Evolutionary conservation across 2,113 vertebrate genomes (phyloP), one percentile per base, ranked within the genome.

Genomic region (Xyrauchen texanus): DNA sequence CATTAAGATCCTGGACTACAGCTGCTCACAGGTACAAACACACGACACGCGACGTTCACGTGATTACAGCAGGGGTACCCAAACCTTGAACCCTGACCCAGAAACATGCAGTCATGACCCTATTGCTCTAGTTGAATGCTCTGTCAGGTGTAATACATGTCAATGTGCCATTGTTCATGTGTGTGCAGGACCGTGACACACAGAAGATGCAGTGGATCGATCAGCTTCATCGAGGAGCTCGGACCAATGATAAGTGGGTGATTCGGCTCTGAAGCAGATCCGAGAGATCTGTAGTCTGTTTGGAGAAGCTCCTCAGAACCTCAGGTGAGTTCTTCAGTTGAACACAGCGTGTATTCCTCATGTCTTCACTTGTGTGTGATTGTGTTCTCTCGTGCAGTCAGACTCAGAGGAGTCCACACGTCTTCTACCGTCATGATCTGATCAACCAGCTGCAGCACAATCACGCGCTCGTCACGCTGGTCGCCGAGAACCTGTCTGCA

Each of bases 141-240:
- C 21, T 34, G 21, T 34, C 21, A 34, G 21, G 21, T 34, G 21
- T 34, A 34, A 34, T 34, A 34, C 1, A 34, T 34, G 3, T 34
- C 1, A 34, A 34, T 34, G 21, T 34, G 21, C 21, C 3, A 34
- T 34, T 3, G 21, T 34, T 34, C 21, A 34, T 34, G 3, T 34
- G 21, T 34, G 21, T 34, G 78, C 89, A 99, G 97, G 97, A 99
- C 89, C 92, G 97, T 86, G 97, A 99, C 87, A 96, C 97, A 0
- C 97, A 99, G 77, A 99, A 99, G 93, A 97, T 99, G 83, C 97
- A 99, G 81, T 99, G 97, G 97, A 99, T 99, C 87, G 97, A 99
- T 89, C 97, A 96, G 64, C n/a, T 99, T 99, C 90, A 98, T 99
- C 92, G 97, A 98, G 92, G 97, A 99, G 82, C 93, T 99, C 96